These are phyloP conservation scores for Cataglyphis hispanica DNA, from an alignment of 1,140 invertebrate species.

Conservation along the genomic window DNA sequence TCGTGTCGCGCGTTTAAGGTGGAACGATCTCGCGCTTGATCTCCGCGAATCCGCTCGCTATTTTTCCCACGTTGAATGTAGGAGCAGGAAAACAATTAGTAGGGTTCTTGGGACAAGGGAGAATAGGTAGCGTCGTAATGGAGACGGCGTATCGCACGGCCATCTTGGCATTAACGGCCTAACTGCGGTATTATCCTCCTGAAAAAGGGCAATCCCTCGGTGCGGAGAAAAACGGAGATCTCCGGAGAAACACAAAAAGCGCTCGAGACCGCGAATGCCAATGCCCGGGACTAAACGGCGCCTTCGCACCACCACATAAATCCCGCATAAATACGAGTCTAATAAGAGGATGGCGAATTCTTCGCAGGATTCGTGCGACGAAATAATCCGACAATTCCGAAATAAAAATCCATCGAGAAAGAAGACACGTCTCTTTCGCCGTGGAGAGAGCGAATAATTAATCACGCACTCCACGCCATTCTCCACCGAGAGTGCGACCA, in stretches of 20 bases:
- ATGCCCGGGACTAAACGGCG: constrained; percentile 59
- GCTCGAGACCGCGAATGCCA: constrained; percentile 51
- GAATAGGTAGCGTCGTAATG: constrained; percentile 66
- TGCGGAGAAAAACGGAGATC: constrained; percentile 3
- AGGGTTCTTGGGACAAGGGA: constrained; percentile 54
- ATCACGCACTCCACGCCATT: constrained; percentile 31
- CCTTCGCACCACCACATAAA: constrained; percentile 50
- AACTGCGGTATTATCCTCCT: constrained; percentile 69
- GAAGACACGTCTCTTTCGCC: not conserved
- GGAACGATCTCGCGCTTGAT: constrained; percentile 36
- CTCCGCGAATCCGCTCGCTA: constrained; percentile 41
- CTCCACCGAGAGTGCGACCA: not conserved
- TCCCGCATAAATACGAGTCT: constrained; percentile 23
- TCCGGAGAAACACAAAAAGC: constrained; percentile 52
- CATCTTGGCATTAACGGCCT: constrained; percentile 74
- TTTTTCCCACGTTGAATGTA: constrained; percentile 67
- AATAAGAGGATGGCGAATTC: constrained; percentile 40
- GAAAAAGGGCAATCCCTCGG: constrained; percentile 63
- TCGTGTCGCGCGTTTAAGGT: not conserved
- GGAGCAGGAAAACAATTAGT: constrained; percentile 71
- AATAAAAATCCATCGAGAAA: constrained; percentile 4
- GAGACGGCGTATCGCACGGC: constrained; percentile 69
- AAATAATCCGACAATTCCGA: not conserved
- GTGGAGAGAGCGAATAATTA: constrained; percentile 28
- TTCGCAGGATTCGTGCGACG: not conserved